phyloP scores from a whole-genome alignment of 2,113 vertebrate species.

The Tetrao urogallus region DNA sequence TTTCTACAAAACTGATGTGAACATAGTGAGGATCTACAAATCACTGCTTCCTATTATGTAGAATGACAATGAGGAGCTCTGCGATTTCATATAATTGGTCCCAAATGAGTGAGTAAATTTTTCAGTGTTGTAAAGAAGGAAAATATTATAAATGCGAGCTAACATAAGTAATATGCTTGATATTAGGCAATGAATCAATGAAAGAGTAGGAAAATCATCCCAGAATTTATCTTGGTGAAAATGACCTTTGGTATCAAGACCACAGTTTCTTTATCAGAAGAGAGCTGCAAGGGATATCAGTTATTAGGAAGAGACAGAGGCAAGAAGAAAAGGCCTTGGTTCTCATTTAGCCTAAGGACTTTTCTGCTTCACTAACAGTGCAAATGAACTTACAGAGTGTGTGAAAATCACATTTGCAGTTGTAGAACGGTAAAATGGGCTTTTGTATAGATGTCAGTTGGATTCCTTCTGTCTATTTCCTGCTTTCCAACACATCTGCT shows the following conservation, averaged over 20 bases:
- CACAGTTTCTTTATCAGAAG: not conserved
- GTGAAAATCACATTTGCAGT: conserved; percentile 24
- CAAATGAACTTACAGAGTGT: not conserved
- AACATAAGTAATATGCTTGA: not conserved
- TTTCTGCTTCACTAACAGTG: not conserved
- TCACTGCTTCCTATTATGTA: not conserved
- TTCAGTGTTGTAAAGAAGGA: not conserved
- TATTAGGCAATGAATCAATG: not conserved
- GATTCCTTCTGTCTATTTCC: not conserved
- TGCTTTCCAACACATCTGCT: not conserved
- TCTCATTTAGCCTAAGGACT: not conserved
- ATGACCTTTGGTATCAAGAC: not conserved
- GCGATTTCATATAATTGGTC: not conserved
- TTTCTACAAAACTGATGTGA: not conserved
- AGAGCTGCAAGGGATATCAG: not conserved
- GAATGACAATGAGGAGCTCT: not conserved
- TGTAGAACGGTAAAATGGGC: not conserved
- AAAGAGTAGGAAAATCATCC: not conserved
- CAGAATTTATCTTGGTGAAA: not conserved
- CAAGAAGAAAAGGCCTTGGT: not conserved
- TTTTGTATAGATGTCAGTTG: not conserved
- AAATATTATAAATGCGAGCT: not conserved
- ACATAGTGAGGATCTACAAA: not conserved
- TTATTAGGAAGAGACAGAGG: not conserved
- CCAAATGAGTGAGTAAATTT: not conserved